A percentile compares a stretch with the other conserved stretches of the same genome.
These are phyloP conservation scores for Ovis canadensis DNA, from an alignment of 2,113 vertebrate species.

Conservation along the genomic window DNA sequence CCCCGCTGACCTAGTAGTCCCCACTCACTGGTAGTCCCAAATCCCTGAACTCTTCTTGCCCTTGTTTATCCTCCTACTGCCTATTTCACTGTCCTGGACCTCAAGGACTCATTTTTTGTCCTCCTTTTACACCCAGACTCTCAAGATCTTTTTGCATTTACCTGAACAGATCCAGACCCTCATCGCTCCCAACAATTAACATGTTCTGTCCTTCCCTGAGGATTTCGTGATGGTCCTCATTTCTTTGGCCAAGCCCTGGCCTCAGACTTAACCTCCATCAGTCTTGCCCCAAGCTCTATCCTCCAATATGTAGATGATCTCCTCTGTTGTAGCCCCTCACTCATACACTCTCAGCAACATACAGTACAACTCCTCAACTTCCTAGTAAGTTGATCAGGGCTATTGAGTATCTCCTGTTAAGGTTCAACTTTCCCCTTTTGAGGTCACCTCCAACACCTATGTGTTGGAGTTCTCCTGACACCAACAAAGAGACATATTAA, in stretches of 20 bases:
- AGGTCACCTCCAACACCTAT: not conserved
- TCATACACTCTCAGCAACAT: too few relatives aligned
- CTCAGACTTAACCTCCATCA: not conserved
- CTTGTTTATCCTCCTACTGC: not conserved
- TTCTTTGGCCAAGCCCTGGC: not conserved
- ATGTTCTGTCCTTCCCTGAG: not conserved
- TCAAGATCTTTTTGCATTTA: too few relatives aligned
- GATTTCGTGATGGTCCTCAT: not conserved
- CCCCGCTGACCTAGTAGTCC: not conserved
- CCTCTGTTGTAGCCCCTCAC: too few relatives aligned
- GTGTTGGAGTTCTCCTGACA: not conserved
- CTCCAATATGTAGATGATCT: too few relatives aligned
- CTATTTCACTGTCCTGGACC: too few relatives aligned
- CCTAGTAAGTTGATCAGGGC: too few relatives aligned
- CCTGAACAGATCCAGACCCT: not conserved
- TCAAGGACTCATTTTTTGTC: too few relatives aligned
- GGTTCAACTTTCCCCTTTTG: not conserved
- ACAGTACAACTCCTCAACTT: too few relatives aligned
- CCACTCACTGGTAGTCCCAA: not conserved
- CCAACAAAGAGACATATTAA: not conserved
- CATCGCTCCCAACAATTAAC: not conserved
- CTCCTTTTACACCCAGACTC: too few relatives aligned
- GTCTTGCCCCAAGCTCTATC: too few relatives aligned
- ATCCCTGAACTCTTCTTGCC: not conserved
- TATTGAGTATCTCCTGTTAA: too few relatives aligned